These are phyloP conservation scores for Drosophila hydei DNA, from an alignment of 1,140 invertebrate genomes.

Conservation along the genomic window DNA sequence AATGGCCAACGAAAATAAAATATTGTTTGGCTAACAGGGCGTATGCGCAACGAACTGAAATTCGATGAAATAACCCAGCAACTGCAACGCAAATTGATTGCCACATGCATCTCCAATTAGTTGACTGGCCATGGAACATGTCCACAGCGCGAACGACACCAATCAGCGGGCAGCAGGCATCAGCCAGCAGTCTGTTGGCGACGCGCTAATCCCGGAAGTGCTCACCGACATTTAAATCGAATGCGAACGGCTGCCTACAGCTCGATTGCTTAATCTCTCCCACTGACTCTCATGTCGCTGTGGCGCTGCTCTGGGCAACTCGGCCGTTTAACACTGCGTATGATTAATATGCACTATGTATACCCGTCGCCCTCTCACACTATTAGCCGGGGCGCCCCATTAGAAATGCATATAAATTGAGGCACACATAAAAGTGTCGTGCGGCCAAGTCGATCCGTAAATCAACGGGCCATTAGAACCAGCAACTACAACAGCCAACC, in stretches of 20 bases:
- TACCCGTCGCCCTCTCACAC: conserved; percentile 23
- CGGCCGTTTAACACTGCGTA: conserved; percentile 58
- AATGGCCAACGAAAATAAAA: conserved; percentile 60
- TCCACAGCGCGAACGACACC: conserved; percentile 16
- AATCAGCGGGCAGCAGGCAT: conserved; percentile 7
- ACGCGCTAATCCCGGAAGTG: conserved; percentile 67
- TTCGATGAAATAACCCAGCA: conserved; percentile 62
- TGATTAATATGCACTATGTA: conserved; percentile 64
- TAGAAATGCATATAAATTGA: conserved; percentile 73
- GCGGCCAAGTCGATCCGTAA: conserved; percentile 52
- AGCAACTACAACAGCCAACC: conserved; percentile 27
- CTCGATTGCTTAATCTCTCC: conserved; percentile 63
- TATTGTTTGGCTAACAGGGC: conserved; percentile 27
- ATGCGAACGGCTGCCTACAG: conserved; percentile 58
- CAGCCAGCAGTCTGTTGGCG: not conserved
- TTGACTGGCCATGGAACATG: conserved; percentile 28
- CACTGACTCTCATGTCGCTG: conserved; percentile 1
- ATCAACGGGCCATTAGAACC: conserved; percentile 68
- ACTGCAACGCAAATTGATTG: conserved; percentile 69
- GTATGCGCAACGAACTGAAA: conserved; percentile 40
- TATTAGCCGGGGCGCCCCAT: conserved; percentile 51
- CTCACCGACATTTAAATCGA: conserved; percentile 65
- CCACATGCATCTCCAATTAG: conserved; percentile 76
- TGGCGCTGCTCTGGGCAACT: conserved; percentile 28
- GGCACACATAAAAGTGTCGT: conserved; percentile 71